Evolutionary conservation across 2,888 invertebrate genomes (phyloP).

Genomic region (Anthophora plumipes): DNA sequence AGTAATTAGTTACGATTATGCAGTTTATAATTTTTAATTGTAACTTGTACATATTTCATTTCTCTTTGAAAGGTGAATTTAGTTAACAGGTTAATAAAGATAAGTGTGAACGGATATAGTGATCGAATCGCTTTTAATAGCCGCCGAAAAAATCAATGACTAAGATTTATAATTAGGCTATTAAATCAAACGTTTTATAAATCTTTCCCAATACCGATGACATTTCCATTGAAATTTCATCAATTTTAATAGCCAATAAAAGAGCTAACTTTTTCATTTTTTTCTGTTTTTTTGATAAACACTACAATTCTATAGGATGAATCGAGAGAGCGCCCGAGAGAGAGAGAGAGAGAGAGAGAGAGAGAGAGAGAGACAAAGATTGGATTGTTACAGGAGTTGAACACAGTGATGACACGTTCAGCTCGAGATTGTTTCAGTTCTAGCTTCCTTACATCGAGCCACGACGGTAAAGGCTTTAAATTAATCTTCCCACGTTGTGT

Average conservation of each 20-base stretch:
- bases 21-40: too few relatives aligned
- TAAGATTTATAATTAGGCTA: constrained; percentile 8
- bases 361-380: too few relatives aligned
- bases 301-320: too few relatives aligned
- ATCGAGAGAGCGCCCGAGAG: too few relatives aligned
- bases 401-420: neutral
- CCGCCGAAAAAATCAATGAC: constrained; percentile 16
- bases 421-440: constrained; percentile 19
- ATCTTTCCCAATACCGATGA: constrained; percentile 34
- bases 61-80: too few relatives aligned
- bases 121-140: constrained; percentile 18
- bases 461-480: constrained; percentile 75
- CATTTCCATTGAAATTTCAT: constrained; percentile 26
- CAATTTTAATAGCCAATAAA: constrained; percentile 47
- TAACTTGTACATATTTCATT: too few relatives aligned
- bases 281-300: too few relatives aligned
- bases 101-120: neutral
- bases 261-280: too few relatives aligned
- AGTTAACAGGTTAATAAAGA: constrained; percentile 11
- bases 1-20: too few relatives aligned
- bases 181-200: constrained; percentile 23
- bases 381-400: too few relatives aligned
- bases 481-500: constrained; percentile 71
- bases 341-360: too few relatives aligned
- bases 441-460: constrained; percentile 41